Base-by-base conservation (phyloP, 1,140 invertebrate genomes). In the Euura lappo region DNA sequence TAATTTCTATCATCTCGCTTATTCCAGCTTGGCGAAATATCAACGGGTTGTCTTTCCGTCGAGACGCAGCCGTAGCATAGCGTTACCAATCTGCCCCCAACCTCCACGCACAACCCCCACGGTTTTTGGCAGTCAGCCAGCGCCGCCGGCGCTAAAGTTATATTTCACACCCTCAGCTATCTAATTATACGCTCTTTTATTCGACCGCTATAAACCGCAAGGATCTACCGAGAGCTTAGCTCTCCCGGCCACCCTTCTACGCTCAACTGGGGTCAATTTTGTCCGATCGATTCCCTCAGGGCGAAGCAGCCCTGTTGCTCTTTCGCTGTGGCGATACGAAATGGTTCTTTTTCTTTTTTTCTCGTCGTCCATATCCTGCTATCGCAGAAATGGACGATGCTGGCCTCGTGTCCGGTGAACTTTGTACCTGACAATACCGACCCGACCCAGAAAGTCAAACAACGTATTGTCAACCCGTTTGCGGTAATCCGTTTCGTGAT, bases 111-210 rank as follows among this genome's bases (percentile, higher is more conserved):
- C n/a, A 7, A 51, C 47, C 47, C 47, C 47, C 47, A 8, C n/a
- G 47, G 7, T 51, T 51, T 8, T 51, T 51, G 47, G 47, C 7
- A 7, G 11, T 2, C 7, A 51, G 47, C 47, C 47, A 51, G 47
- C 7, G 11, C 47, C 7, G 47, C 47, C 47, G 47, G 11, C n/a
- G 7, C 47, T n/a, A 7, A 7, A 51, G 47, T 51, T 51, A n/a
- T 51, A 51, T n/a, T 51, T 51, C 47, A 51, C 47, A 51, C 47
- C 47, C 47, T 51, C 47, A n/a, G 47, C 47, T n/a, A 51, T 51
- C 47, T 51, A 51, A 51, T 51, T 51, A 51, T 51, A 51, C 47
- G 7, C 47, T 51, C 7, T 51, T 51, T 51, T 51, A 51, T 51
- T 8, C 66, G 6, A 10, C 66, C 66, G 66, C 13, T 6, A 68